These are phyloP conservation scores for Tragelaphus eurycerus DNA, from an alignment of 2,797 vertebrate genomes.

Conservation along the genomic window DNA sequence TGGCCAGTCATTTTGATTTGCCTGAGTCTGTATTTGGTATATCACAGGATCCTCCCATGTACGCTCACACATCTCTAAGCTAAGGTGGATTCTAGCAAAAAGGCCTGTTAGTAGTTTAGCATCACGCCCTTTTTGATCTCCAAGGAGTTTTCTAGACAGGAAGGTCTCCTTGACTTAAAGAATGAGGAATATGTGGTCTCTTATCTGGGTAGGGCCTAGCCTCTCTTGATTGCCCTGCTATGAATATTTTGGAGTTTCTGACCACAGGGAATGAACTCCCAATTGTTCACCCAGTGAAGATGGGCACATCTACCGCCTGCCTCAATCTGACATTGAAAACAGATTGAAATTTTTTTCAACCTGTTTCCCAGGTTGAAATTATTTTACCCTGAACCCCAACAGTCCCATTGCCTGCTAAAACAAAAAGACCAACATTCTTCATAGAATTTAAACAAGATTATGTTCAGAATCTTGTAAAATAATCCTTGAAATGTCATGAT, in stretches of 20 bases:
- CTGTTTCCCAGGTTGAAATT: not conserved
- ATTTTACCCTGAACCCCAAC: not conserved
- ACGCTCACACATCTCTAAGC: not conserved
- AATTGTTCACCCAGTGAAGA: not conserved
- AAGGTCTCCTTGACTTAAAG: not conserved
- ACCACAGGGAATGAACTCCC: not conserved
- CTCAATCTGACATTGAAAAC: not conserved
- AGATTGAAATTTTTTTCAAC: not conserved
- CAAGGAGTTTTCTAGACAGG: not conserved
- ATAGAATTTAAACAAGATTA: not conserved
- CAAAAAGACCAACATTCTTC: not conserved
- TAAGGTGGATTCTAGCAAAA: not conserved
- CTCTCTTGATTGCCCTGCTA: not conserved
- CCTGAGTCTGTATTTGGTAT: not conserved
- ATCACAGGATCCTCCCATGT: not conserved
- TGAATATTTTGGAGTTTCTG: not conserved
- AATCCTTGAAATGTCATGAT: not conserved
- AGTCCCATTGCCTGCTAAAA: not conserved
- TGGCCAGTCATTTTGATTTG: not conserved
- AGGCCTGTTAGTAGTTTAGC: not conserved
- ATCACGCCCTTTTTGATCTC: not conserved
- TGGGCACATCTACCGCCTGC: not conserved
- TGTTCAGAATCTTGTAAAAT: not conserved
- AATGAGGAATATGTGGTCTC: not conserved
- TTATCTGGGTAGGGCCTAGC: not conserved